These are phyloP conservation scores for Pristionchus japonicus DNA, from an alignment of 2,888 invertebrate genomes.

Conservation along the genomic window DNA sequence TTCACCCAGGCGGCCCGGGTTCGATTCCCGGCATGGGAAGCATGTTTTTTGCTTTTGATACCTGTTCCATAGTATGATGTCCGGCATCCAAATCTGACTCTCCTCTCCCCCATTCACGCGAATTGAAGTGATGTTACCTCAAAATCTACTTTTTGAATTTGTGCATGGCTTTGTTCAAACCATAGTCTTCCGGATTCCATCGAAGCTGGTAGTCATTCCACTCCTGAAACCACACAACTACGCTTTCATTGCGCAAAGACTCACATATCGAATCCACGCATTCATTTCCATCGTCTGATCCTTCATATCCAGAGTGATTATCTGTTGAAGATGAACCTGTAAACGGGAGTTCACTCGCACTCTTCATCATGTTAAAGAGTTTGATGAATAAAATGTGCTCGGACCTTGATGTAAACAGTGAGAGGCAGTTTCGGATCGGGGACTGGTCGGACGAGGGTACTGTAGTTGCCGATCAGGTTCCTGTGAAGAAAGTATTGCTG, in stretches of 20 bases:
- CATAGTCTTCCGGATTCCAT: conserved; percentile 36
- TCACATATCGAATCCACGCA: conserved; percentile 45
- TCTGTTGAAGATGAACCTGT: conserved; percentile 38
- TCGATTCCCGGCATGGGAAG: conserved; percentile 73
- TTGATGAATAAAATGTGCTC: neutral
- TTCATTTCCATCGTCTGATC: conserved; percentile 45
- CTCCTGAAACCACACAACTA: neutral
- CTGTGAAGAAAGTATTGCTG: neutral
- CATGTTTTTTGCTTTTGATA: neutral
- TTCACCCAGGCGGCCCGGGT: conserved; percentile 73
- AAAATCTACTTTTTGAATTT: neutral
- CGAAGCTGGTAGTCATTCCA: conserved; percentile 44
- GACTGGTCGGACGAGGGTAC: conserved; percentile 40
- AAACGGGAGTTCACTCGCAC: neutral
- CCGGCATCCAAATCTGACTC: conserved; percentile 44
- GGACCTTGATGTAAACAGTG: conserved; percentile 42
- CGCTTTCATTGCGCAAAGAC: neutral
- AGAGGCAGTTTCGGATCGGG: conserved; percentile 35
- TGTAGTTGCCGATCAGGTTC: conserved; percentile 33
- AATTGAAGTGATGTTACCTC: conserved; percentile 31
- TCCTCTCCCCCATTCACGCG: conserved; percentile 44
- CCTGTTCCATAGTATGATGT: conserved; percentile 46
- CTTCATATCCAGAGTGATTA: conserved; percentile 43
- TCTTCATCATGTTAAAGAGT: too few relatives aligned
- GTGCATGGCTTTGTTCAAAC: neutral